Base-by-base conservation (phyloP, 92 coral and sea anemone genomes). In the Palythoa grandis region DNA sequence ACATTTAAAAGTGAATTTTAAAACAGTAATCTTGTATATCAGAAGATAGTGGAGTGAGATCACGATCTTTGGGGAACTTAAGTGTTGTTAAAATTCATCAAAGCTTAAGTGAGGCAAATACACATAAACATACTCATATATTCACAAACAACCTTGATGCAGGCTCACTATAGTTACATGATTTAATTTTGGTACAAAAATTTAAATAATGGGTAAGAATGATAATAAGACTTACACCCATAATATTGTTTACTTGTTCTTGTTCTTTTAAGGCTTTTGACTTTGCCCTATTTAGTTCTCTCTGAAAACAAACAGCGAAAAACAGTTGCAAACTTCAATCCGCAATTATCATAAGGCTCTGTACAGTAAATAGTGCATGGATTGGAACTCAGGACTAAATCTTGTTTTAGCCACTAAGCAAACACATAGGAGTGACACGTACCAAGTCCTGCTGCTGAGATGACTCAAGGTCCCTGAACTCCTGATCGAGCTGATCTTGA, bases 251-350 rank as follows among this genome's bases (percentile, higher is more conserved):
- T 12, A 91, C 92, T 43, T 80, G 82, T 78, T 95, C 93, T 74
- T 96, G 99, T 29, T 96, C 99, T 57, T 88, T 92, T 84, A 95
- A 91, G 17, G 97, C 96, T 76, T 96, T 96, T 57, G 17, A 68
- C 71, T 87, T 96, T 48, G 92, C 88, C 87, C 91, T 88, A 11
- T 85, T 61, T 52, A 93, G 93, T 77, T 96, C 99, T 76, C 76
- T 92, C 98, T 94, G 77, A 63, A 47, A 82, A 16, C 19, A 7
- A 22, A 0, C 15, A 54, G 29, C 20, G 3, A 78, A 79, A 39
- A 8, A 22, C 9, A 61, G 20, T 16, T 61, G 0, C 68, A 61
- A 61, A 61, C 20, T 0, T 5, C 1, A 16, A 3, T 16, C 20
- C 9, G 2, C 1, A 16, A 3, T 16, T 2, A 19, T 2, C 1